Base-by-base conservation (phyloP, 2,888 invertebrate genomes). In the Lasioglossum villosulum region DNA sequence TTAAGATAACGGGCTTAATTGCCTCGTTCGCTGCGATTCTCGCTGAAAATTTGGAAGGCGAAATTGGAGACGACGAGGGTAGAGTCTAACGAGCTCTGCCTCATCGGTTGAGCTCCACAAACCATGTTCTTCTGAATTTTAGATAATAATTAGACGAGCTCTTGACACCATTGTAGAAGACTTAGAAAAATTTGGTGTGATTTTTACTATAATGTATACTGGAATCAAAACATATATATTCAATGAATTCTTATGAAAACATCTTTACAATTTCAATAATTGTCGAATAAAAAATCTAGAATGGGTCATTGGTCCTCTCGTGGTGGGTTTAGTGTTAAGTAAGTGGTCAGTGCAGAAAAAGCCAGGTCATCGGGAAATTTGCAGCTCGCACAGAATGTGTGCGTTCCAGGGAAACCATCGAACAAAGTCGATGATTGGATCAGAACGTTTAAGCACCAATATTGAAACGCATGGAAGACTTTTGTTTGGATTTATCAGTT, bases 1-100 rank as follows among this genome's bases (percentile, higher is more conserved):
- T 80, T 77, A 75, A 86, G 85, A 86, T 80, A 86, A 86, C 77
- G 80, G 37, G 66, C 59, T 85, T 83, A 85, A 85, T 85, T 83
- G 84, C 79, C 59, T 75, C 48, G 83, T 42, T 14, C 72, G 14
- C 27, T 27, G 39, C 66, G 68, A 48, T 34, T 37, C 56, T 66
- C 52, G 34, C 27, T 37, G 59, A 78, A n/a, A 63, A 48, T 74
- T 39, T 23, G 66, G 71, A 56, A 45, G 56, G 34, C 39, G 39
- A 34, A 79, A 85, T 83, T 59, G 39, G 72, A 73, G 75, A 48
- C 59, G 78, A 75, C 71, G 63, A 75, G 30, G 8, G 16, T 42
- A 27, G 39, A 75, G n/a, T 45, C 71, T 84, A 81, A 77, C 82
- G 66, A 76, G 75, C 76, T 68, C n/a, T 45, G 66, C 30, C 66